These are phyloP conservation scores for Malacosoma neustria DNA, from an alignment of 2,888 invertebrate genomes.

Conservation along the genomic window DNA sequence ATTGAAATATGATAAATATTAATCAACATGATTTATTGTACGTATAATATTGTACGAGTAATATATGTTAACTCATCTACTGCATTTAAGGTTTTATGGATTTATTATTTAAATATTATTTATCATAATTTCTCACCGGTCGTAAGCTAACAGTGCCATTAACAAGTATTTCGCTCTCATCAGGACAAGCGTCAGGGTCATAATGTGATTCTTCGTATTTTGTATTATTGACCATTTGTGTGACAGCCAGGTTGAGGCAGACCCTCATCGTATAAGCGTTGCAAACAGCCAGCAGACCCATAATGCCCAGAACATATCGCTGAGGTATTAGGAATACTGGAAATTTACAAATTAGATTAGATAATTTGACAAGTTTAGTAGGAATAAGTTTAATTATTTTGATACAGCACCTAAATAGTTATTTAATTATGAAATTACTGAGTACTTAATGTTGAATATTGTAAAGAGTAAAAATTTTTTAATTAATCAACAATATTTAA, in stretches of 20 bases:
- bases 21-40: no score
- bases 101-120: no score
- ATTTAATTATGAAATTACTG: conserved; percentile 31
- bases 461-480: not conserved
- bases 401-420: no score
- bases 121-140: conserved; percentile 48
- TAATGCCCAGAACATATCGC: conserved; percentile 81
- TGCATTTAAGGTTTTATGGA: not conserved
- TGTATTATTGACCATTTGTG: conserved; percentile 76
- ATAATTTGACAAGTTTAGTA: no score
- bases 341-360: no score
- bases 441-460: conserved; percentile 13
- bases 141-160: conserved; percentile 49
- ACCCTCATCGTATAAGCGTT: conserved; percentile 86
- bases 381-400: no score
- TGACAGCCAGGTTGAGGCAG: conserved; percentile 81
- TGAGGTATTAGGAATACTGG: conserved; percentile 79
- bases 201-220: conserved; percentile 40
- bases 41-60: not conserved
- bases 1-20: no score
- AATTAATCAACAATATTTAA: no score
- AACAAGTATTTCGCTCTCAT: conserved; percentile 38
- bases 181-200: conserved; percentile 57
- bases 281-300: conserved; percentile 84
- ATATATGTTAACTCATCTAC: not conserved